Conservation (phyloP, 2,797 vertebrate genomes). For the Okamejei kenojei region DNA sequence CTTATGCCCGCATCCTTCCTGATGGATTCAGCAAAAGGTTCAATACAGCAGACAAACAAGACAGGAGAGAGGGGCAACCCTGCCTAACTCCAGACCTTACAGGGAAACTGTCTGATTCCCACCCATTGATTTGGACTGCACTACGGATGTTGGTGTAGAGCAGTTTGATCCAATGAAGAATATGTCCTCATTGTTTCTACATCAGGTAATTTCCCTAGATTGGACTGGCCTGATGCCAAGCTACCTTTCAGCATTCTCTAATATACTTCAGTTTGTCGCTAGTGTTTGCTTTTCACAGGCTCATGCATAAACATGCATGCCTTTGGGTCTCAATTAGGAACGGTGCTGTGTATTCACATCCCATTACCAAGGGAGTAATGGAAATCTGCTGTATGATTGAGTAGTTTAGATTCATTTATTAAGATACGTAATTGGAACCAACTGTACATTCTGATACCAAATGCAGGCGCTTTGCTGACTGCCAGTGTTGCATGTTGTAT, state of each 20-base stretch:
- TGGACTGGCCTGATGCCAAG: background rate
- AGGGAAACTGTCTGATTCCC: too few species aligned
- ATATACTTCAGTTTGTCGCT: background rate
- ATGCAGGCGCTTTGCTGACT: too few species aligned
- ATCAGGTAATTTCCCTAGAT: background rate
- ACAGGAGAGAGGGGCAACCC: too few species aligned
- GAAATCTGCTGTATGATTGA: background rate
- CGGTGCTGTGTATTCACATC: background rate
- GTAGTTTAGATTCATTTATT: background rate
- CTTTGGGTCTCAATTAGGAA: slow-evolving; percentile 11
- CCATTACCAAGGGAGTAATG: slow-evolving; percentile 13
- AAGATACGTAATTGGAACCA: background rate
- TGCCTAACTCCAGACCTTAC: too few species aligned
- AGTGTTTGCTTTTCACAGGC: background rate
- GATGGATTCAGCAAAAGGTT: too few species aligned
- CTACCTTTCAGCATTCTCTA: background rate
- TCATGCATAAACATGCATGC: background rate
- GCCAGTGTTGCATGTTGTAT: background rate
- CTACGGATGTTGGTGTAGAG: too few species aligned
- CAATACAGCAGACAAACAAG: too few species aligned
- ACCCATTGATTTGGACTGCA: too few species aligned
- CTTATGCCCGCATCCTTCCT: too few species aligned
- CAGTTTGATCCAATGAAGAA: too few species aligned
- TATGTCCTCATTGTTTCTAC: background rate
- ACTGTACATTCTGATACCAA: background rate